These are phyloP conservation scores for Bungarus multicinctus DNA, from an alignment of 2,113 vertebrate genomes.

Conservation along the genomic window DNA sequence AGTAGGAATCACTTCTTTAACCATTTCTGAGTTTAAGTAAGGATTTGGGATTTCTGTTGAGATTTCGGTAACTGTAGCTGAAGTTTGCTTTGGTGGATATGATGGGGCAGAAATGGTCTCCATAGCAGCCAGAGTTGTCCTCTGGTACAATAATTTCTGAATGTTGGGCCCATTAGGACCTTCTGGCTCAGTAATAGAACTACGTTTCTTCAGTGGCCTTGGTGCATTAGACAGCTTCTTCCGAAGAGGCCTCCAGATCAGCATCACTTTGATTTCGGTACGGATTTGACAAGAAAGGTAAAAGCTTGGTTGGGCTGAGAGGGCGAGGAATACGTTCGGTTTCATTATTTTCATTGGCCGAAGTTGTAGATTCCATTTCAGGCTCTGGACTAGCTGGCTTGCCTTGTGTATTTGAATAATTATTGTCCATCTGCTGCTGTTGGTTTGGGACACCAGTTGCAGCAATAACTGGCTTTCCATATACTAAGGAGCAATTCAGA, in stretches of 20 bases:
- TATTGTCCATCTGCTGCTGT: slow-evolving; percentile 70
- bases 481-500: slow-evolving; percentile 72
- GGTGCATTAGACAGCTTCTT: slow-evolving; percentile 94
- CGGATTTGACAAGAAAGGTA: slow-evolving; percentile 92
- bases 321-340: slow-evolving; percentile 88
- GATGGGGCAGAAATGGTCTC: slow-evolving; percentile 79
- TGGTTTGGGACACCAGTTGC: slow-evolving; percentile 62
- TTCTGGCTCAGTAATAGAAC: slow-evolving; percentile 96
- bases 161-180: slow-evolving; percentile 95
- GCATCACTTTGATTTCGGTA: slow-evolving; percentile 96
- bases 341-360: slow-evolving; percentile 72
- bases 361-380: slow-evolving; percentile 61
- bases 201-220: slow-evolving; percentile 92
- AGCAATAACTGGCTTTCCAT: slow-evolving; percentile 89
- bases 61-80: slow-evolving; percentile 63
- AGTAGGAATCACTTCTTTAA: slow-evolving; percentile 48
- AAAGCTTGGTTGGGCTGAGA: slow-evolving; percentile 93
- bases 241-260: slow-evolving; percentile 88
- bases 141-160: slow-evolving; percentile 95
- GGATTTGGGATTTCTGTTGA: slow-evolving; percentile 66
- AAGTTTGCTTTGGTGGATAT: slow-evolving; percentile 63
- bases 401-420: slow-evolving; percentile 71
- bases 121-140: slow-evolving; percentile 95
- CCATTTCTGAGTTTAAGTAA: slow-evolving; percentile 56
- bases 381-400: slow-evolving; percentile 73